Base-by-base conservation (phyloP, 1,140 invertebrate species). In the Phortica variegata region DNA sequence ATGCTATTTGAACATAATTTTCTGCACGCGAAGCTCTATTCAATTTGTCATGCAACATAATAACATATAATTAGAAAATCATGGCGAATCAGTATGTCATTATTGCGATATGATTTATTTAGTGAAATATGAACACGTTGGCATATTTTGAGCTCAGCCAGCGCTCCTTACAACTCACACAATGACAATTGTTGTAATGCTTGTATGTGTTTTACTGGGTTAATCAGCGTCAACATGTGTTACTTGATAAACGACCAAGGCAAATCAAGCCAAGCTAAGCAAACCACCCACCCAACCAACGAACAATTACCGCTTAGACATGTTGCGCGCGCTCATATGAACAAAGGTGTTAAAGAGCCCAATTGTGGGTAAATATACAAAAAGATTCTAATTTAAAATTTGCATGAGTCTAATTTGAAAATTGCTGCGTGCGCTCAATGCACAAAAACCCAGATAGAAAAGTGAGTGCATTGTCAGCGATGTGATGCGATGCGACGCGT, bases 401-500 rank as follows among this genome's bases (percentile, higher is more conserved):
- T 51, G 57, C 63, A 60, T 68, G 60, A 60, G 63, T 48, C 57
- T 69, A 68, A 68, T 68, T 69, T 69, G 54, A 58, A 68, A 68
- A 68, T 68, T 68, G 63, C 65, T 8, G 12, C 6, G 9, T 38
- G 9, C 16, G 8, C 16, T 38, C 23, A 26, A 26, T 26, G 23
- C 23, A 26, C 23, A 26, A 26, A 26, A 26, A 26, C 23, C 23
- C 10, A 26, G 17, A 16, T 16, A 7, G 12, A 18, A 19, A 16
- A 34, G 32, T 9, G 32, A 34, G 32, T 9, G 32, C 9, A 15
- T 34, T 9, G 32, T 34, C 32, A 26, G 23, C 32, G 32, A 29
- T 29, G 12, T 29, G 6, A 7, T 29, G 6, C 6, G 9, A 29
- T 21, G 15, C 3, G 2, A 44, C 33, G 3, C 31, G 13, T 3